Base-by-base conservation (phyloP, 2,888 invertebrate genomes). In the Eurytoma californica region DNA sequence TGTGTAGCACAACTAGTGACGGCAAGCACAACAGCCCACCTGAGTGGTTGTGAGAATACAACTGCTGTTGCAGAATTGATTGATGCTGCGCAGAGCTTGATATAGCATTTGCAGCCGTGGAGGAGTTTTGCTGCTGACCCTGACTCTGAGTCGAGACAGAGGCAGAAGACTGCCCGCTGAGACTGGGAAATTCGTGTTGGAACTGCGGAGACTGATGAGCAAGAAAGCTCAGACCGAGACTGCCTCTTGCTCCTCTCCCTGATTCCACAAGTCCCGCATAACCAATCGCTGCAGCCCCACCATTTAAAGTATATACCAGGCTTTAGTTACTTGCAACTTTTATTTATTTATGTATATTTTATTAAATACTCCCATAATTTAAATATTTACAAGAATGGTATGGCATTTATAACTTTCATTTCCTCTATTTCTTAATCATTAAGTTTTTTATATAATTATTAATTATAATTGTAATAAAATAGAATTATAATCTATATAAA, bases 181-280 rank as follows among this genome's bases (percentile, higher is more conserved):
- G 91, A 89, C 96, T 96, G 89, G 98, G 98, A 92, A 98, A 98
- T 92, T 98, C 98, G 94, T 97, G 97, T 92, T 97, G 97, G 92
- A 97, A 97, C 91, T 96, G 96, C 86, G 96, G 94, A 91, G 95
- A 96, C 91, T 97, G 95, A 86, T 95, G 95, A 81, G 95, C 88
- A 84, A 88, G 87, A 84, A 88, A 88, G 86, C 88, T 88, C 85
- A 87, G 85, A 84, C 87, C 87, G 80, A 86, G 84, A 84, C 85
- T 83, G 83, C 86, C 85, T 86, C 88, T 85, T 91, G 65, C 84
- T 92, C 93, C 89, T 93, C 93, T 91, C 91, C 92, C 88, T 92
- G 93, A 91, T 91, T 92, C 92, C 92, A 93, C 93, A 91, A 93
- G 90, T 92, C 91, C 85, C 92, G 91, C 89, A 92, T 92, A 87